phyloP scores from a whole-genome alignment of 2,888 invertebrate species.

The Lasioglossum leucozonium region DNA sequence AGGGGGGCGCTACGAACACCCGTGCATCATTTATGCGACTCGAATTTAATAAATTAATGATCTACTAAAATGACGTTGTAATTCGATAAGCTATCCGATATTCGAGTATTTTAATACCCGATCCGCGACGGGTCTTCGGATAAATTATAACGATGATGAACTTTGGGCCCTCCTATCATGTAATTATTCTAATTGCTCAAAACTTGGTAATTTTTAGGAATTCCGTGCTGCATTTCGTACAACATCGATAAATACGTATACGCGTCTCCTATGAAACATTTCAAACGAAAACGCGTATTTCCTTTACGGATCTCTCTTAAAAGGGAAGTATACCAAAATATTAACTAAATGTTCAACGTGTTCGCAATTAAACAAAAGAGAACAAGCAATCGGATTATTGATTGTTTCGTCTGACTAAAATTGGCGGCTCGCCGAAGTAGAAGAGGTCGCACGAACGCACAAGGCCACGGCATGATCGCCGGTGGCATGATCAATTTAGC shows the following conservation, averaged over 20 bases:
- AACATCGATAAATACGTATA: too few species aligned
- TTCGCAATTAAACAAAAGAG: neutral
- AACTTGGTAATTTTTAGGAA: neutral
- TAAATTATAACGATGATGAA: neutral
- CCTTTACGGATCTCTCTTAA: neutral
- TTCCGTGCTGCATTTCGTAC: too few species aligned
- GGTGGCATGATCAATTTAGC: neutral
- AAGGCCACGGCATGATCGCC: neutral
- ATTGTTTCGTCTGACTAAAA: neutral
- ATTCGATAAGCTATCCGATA: slow-evolving; percentile 5
- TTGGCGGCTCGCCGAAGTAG: neutral
- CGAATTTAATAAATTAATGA: neutral
- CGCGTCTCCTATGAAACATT: too few species aligned
- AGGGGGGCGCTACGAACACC: neutral
- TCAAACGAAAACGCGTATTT: too few species aligned
- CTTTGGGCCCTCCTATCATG: neutral
- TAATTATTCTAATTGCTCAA: neutral
- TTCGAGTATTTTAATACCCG: neutral
- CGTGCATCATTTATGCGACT: neutral
- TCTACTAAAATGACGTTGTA: neutral
- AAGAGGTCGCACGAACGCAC: neutral
- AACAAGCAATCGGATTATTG: neutral
- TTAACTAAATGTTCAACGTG: neutral
- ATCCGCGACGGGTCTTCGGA: neutral
- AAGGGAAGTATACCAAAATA: neutral